Percentiles rank a stretch among this genome's conserved stretches.
Conservation (phyloP, 2,797 vertebrate genomes). For the Propithecus perrieri region DNA sequence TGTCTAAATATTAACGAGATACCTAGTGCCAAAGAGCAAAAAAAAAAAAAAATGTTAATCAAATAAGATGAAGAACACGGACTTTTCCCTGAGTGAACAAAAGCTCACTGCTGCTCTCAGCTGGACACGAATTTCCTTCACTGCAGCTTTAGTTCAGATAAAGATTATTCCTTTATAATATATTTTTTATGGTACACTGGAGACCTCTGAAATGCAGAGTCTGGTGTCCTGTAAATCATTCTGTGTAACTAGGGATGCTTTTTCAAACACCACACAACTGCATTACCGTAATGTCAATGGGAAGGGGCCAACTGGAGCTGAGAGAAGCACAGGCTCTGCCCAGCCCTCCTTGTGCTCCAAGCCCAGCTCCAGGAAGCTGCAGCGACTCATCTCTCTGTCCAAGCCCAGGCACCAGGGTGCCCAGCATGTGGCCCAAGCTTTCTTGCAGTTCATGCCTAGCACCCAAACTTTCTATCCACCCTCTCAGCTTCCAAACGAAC, state of each 20-base stretch:
- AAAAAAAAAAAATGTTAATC: slow-evolving; percentile 64
- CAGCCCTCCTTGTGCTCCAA: neutral
- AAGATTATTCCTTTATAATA: slow-evolving; percentile 84
- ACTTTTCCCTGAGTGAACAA: slow-evolving; percentile 75
- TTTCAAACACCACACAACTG: slow-evolving; percentile 71
- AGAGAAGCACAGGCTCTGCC: neutral
- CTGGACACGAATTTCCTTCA: slow-evolving; percentile 85
- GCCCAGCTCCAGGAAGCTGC: neutral
- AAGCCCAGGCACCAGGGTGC: neutral
- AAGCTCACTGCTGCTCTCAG: slow-evolving; percentile 94
- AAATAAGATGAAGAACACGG: slow-evolving; percentile 76
- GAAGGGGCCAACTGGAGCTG: slow-evolving; percentile 53
- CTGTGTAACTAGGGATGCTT: slow-evolving; percentile 76
- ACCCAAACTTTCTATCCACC: neutral
- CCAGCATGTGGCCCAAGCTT: neutral
- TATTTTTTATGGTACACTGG: slow-evolving; percentile 84
- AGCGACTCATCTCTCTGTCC: neutral
- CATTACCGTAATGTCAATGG: slow-evolving; percentile 67
- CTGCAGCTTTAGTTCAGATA: slow-evolving; percentile 73
- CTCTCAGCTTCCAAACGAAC: neutral
- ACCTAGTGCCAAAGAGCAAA: slow-evolving; percentile 53
- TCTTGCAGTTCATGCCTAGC: too few relatives aligned
- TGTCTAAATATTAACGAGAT: slow-evolving; percentile 78
- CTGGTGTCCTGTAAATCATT: slow-evolving; percentile 84
- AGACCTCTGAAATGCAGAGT: slow-evolving; percentile 83